phyloP scores from a whole-genome alignment of 2,113 vertebrate genomes.

The Hemichromis elongatus region DNA sequence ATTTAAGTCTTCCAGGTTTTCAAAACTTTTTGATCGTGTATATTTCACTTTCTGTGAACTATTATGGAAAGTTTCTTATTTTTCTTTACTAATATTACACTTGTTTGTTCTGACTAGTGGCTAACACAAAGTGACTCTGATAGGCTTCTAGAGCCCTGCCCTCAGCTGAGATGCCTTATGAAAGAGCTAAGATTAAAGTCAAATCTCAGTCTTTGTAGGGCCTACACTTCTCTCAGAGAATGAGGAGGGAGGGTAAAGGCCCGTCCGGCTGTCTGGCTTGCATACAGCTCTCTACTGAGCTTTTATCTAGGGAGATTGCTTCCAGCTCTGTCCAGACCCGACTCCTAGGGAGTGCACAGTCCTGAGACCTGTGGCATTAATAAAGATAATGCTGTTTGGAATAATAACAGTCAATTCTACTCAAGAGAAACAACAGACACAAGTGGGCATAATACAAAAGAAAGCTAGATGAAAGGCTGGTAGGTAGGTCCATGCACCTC shows the following conservation, averaged over 20 bases:
- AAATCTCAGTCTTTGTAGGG: conserved; percentile 54
- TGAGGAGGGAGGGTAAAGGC: conserved; percentile 62
- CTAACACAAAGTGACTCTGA: conserved; percentile 38
- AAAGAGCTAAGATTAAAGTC: conserved; percentile 70
- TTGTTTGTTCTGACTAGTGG: conserved; percentile 39
- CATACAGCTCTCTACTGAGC: conserved; percentile 51
- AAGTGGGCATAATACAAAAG: conserved; percentile 64
- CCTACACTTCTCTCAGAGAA: conserved; percentile 38
- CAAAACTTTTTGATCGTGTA: background rate
- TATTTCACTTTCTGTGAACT: background rate
- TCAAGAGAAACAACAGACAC: conserved; percentile 56
- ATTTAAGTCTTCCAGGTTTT: background rate
- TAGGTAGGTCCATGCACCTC: conserved; percentile 40
- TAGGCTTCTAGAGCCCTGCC: conserved; percentile 13
- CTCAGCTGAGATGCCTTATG: conserved; percentile 38
- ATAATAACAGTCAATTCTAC: conserved; percentile 72
- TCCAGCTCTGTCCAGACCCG: conserved; percentile 39
- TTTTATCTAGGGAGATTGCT: conserved; percentile 76
- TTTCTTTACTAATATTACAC: background rate
- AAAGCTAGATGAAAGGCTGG: conserved; percentile 74
- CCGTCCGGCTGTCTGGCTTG: conserved; percentile 32
- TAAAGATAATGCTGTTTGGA: conserved; percentile 75
- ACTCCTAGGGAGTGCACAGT: conserved; percentile 51
- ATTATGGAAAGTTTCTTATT: background rate
- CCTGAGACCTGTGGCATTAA: conserved; percentile 67